Conservation (phyloP, 2,113 vertebrate species). For the Polyodon spathula region DNA sequence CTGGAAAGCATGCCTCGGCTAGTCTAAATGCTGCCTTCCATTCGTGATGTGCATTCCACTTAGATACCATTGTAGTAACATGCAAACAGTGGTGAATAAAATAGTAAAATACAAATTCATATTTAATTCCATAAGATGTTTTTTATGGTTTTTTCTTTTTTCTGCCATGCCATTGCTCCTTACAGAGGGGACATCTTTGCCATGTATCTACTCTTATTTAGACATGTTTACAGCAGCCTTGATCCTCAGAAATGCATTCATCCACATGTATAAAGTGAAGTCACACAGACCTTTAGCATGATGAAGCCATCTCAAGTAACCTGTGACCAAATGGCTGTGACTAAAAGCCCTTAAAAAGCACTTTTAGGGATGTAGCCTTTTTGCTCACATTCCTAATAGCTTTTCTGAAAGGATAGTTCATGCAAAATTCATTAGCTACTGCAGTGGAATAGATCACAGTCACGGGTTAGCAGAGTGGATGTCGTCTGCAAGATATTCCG, state of each 20-base stretch:
- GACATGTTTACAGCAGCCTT: conserved; percentile 3
- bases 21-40: not conserved
- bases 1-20: no score
- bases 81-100: not conserved
- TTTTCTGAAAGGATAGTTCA: conserved; percentile 23
- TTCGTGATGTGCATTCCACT: not conserved
- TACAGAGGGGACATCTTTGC: not conserved
- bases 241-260: conserved; percentile 10
- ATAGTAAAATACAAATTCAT: not conserved
- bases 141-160: not conserved
- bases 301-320: conserved; percentile 29
- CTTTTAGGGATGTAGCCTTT: conserved; percentile 20
- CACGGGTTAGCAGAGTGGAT: conserved; percentile 10
- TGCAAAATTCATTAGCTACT: conserved; percentile 31
- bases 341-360: conserved; percentile 31
- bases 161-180: not conserved
- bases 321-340: conserved; percentile 30
- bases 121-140: not conserved
- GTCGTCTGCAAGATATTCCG: conserved; percentile 9
- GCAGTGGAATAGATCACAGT: conserved; percentile 23
- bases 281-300: conserved; percentile 20
- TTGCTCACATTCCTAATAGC: conserved; percentile 26
- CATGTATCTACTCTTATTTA: not conserved
- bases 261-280: conserved; percentile 13
- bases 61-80: not conserved